A percentile compares a stretch with the other conserved stretches of the same genome.
These are phyloP conservation scores for Formica aserva DNA, from an alignment of 2,888 invertebrate genomes.

Conservation along the genomic window DNA sequence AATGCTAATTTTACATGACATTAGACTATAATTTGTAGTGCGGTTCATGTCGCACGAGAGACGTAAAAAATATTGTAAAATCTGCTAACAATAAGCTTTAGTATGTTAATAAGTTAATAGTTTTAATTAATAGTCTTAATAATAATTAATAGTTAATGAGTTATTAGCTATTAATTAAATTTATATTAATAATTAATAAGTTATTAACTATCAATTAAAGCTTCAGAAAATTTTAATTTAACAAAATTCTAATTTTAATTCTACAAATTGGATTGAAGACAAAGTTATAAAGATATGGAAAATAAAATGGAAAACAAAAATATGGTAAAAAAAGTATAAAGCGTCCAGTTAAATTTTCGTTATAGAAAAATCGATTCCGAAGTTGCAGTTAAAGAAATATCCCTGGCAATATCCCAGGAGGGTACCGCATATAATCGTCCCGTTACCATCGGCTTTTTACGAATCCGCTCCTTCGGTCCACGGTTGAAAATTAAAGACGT, in stretches of 20 bases:
- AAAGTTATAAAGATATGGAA: neutral
- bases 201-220: neutral
- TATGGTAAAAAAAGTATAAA: neutral
- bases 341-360: neutral
- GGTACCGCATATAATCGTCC: conserved; percentile 6
- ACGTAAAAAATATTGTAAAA: neutral
- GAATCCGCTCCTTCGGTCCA: conserved; percentile 9
- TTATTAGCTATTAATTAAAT: neutral
- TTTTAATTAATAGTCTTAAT: too few species aligned
- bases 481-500: conserved; percentile 46
- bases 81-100: neutral
- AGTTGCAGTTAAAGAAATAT: conserved; percentile 1
- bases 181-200: neutral
- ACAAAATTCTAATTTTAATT: neutral
- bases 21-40: neutral
- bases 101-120: too few species aligned
- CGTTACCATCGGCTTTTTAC: conserved; percentile 35
- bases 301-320: neutral
- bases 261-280: neutral
- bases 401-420: neutral
- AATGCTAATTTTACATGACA: conserved; percentile 33
- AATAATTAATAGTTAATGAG: neutral
- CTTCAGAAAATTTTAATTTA: neutral
- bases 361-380: conserved; percentile 22
- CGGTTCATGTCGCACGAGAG: neutral